A percentile compares a stretch with the other conserved stretches of the same genome.
phyloP scores from a whole-genome alignment of 2,888 invertebrate genomes.

The Synanthedon formicaeformis region DNA sequence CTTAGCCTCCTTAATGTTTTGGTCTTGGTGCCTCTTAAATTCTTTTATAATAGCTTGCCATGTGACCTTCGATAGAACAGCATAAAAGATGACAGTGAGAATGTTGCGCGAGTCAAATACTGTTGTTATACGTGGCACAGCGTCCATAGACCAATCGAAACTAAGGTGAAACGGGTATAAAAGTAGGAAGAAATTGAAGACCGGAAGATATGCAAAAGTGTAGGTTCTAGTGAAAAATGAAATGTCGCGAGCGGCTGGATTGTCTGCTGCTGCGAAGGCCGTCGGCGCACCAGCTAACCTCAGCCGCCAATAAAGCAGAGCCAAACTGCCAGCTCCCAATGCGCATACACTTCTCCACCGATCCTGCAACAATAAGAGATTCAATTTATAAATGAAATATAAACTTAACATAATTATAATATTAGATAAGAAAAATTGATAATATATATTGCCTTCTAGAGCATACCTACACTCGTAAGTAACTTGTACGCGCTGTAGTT shows the following conservation, averaged over 20 bases:
- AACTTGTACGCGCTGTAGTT: too few species aligned
- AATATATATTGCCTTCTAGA: too few species aligned
- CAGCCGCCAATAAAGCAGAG: conserved; percentile 81
- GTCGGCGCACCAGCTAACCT: conserved; percentile 81
- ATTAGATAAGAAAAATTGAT: too few species aligned
- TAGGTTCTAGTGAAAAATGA: conserved; percentile 83
- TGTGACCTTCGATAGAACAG: conserved; percentile 52
- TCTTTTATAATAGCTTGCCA: conserved; percentile 48
- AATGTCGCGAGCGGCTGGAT: conserved; percentile 92
- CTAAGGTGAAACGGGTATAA: conserved; percentile 89
- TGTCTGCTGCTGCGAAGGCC: conserved; percentile 93
- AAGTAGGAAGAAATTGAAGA: conserved; percentile 89
- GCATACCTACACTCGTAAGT: too few species aligned
- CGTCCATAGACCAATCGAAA: conserved; percentile 99
- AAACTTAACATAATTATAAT: too few species aligned
- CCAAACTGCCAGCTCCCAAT: conserved; percentile 74
- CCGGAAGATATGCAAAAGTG: conserved; percentile 93
- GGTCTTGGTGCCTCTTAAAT: conserved; percentile 45
- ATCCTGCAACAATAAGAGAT: conserved; percentile 68
- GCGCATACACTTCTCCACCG: conserved; percentile 79
- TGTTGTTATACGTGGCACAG: conserved; percentile 86
- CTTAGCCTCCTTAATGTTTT: conserved; percentile 35
- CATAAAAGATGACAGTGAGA: conserved; percentile 81
- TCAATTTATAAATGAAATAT: not conserved
- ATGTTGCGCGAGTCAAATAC: conserved; percentile 85